Percentiles rank a stretch among this genome's conserved stretches.
These are phyloP conservation scores for Solea senegalensis DNA, from an alignment of 2,113 vertebrate genomes.

Conservation along the genomic window DNA sequence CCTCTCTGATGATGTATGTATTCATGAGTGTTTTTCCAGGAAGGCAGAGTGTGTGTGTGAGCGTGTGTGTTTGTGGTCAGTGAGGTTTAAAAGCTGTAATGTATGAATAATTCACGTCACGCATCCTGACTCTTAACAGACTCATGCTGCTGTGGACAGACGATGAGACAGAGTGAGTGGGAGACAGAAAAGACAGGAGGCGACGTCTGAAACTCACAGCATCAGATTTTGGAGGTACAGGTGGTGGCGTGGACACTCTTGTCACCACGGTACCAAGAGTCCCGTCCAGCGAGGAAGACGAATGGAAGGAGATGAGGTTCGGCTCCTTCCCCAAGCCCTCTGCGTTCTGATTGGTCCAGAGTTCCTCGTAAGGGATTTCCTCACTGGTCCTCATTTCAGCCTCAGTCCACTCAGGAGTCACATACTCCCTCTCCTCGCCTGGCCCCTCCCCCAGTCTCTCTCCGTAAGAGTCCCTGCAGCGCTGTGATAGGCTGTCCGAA, in stretches of 20 bases:
- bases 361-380: conserved; percentile 97
- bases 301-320: conserved; percentile 87
- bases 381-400: conserved; percentile 84
- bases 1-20: conserved; percentile 10
- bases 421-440: conserved; percentile 90
- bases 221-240: conserved; percentile 96
- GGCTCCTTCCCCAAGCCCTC: conserved; percentile 81
- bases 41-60: conserved; percentile 44
- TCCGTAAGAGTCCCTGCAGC: conserved; percentile 80
- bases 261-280: conserved; percentile 75
- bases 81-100: conserved; percentile 62
- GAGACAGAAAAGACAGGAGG: conserved; percentile 11
- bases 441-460: conserved; percentile 75
- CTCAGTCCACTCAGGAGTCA: conserved; percentile 91
- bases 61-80: conserved; percentile 36
- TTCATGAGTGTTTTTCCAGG: conserved; percentile 51
- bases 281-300: conserved; percentile 78
- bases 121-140: conserved; percentile 67
- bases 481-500: conserved; percentile 70
- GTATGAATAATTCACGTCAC: conserved; percentile 73
- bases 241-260: conserved; percentile 85
- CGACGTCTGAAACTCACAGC: conserved; percentile 87
- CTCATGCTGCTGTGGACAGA: conserved; percentile 56
- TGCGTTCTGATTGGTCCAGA: conserved; percentile 88
- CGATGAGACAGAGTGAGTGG: conserved; percentile 13